Evolutionary conservation across 2,113 vertebrate species (phyloP).

Genomic region (Lethenteron camtschaticum): DNA sequence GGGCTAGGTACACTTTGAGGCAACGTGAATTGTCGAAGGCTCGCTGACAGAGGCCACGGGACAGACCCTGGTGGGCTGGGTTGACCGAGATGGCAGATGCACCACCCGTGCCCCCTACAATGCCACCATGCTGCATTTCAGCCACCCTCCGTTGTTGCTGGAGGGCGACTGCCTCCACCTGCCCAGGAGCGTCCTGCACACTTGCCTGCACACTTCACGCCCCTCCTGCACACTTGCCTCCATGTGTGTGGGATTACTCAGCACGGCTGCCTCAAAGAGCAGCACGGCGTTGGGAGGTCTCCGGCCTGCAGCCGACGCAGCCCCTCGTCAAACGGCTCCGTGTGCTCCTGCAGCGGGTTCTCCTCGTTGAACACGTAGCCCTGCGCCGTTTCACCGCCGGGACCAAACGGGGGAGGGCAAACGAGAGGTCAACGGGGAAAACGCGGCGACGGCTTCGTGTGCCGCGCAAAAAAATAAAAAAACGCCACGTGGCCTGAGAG

Average conservation of each 20-base stretch:
- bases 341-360: slow-evolving; percentile 66
- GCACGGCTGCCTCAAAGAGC: slow-evolving; percentile 79
- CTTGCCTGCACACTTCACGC: no score
- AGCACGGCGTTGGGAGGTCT: slow-evolving; percentile 70
- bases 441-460: not conserved
- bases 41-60: no score
- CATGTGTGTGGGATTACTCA: slow-evolving; percentile 63
- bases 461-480: not conserved
- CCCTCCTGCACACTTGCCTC: slow-evolving; percentile 33
- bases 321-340: slow-evolving; percentile 61
- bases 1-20: no score
- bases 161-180: no score
- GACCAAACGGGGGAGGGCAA: no score
- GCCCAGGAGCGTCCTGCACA: not conserved
- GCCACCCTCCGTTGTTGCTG: no score
- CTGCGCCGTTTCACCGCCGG: slow-evolving; percentile 17
- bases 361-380: slow-evolving; percentile 95
- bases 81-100: no score
- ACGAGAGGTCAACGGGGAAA: not conserved
- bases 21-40: no score
- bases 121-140: no score
- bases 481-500: not conserved
- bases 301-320: slow-evolving; percentile 53
- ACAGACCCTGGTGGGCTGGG: no score
- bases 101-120: no score